Percentiles rank a stretch among this genome's conserved stretches.
Evolutionary conservation across 2,797 vertebrate genomes (phyloP).

Genomic region (Kryptopterus vitreolus): DNA sequence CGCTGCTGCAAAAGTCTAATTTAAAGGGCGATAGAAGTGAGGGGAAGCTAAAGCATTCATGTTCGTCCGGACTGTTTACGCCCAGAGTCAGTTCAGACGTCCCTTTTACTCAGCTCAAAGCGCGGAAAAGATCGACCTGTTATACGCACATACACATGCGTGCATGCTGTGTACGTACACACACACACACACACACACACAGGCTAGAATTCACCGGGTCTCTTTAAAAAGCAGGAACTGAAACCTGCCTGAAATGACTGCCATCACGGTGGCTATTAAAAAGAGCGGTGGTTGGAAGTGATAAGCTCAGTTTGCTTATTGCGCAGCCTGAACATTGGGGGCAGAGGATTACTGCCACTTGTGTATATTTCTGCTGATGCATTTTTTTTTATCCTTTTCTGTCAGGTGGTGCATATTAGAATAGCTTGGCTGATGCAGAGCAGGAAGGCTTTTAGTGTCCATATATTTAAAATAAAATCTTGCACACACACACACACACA

Average conservation of each 20-base stretch:
- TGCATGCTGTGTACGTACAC: conserved; percentile 13
- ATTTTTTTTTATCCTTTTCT: conserved; percentile 75
- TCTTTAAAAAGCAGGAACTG: conserved; percentile 65
- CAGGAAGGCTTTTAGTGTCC: conserved; percentile 61
- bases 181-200: neutral
- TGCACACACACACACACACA: neutral
- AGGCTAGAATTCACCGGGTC: conserved; percentile 19
- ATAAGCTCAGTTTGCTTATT: conserved; percentile 68
- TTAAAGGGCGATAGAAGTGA: conserved; percentile 43
- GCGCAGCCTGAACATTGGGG: conserved; percentile 67
- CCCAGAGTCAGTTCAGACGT: conserved; percentile 36
- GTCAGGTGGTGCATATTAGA: conserved; percentile 75
- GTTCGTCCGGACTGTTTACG: conserved; percentile 32
- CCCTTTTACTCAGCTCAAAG: conserved; percentile 14
- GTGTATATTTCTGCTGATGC: conserved; percentile 79
- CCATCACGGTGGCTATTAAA: conserved; percentile 74
- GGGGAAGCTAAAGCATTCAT: conserved; percentile 44
- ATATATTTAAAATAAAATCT: conserved; percentile 19
- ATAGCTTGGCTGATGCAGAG: conserved; percentile 74
- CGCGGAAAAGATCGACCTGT: conserved; percentile 25
- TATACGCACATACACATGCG: conserved; percentile 14
- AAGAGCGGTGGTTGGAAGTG: conserved; percentile 72
- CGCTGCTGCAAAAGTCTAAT: conserved; percentile 46
- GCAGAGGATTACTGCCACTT: conserved; percentile 77
- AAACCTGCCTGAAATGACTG: conserved; percentile 64